phyloP scores from a whole-genome alignment of 2,888 invertebrate species.

The Caradrina clavipalpis region DNA sequence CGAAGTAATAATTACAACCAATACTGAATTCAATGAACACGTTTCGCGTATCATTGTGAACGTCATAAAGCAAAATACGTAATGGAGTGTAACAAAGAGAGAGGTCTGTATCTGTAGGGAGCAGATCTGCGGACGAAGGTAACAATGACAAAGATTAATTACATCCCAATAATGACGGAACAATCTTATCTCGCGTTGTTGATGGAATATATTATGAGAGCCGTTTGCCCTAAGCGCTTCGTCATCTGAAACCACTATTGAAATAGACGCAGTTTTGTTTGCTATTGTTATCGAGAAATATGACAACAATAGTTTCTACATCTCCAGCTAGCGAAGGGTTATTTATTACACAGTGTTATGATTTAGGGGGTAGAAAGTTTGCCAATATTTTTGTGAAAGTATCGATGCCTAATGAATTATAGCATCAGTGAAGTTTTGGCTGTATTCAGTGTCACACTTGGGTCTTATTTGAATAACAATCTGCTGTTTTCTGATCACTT shows the following conservation, averaged over 20 bases:
- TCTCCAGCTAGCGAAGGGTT: conserved; percentile 51
- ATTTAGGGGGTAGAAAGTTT: conserved; percentile 52
- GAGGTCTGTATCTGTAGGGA: conserved; percentile 69
- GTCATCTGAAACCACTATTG: conserved; percentile 71
- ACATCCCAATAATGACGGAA: conserved; percentile 82
- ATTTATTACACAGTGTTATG: conserved; percentile 59
- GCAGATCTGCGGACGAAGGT: conserved; percentile 79
- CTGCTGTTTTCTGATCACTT: conserved; percentile 13
- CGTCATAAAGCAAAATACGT: conserved; percentile 65
- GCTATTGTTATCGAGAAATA: conserved; percentile 57
- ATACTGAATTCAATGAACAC: conserved; percentile 48
- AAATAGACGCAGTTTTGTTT: conserved; percentile 60
- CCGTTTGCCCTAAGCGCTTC: conserved; percentile 70
- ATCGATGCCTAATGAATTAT: conserved; percentile 53
- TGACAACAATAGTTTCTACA: conserved; percentile 63
- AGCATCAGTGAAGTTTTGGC: conserved; percentile 39
- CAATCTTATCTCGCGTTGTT: conserved; percentile 81
- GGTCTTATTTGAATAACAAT: conserved; percentile 30
- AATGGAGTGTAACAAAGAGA: conserved; percentile 68
- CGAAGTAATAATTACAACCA: conserved; percentile 22
- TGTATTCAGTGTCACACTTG: conserved; percentile 29
- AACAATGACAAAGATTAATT: conserved; percentile 87
- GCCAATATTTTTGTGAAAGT: conserved; percentile 57
- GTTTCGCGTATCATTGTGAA: conserved; percentile 55
- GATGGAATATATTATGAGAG: conserved; percentile 78